phyloP scores from a whole-genome alignment of 2,797 vertebrate genomes.

The Epinephelus coioides region DNA sequence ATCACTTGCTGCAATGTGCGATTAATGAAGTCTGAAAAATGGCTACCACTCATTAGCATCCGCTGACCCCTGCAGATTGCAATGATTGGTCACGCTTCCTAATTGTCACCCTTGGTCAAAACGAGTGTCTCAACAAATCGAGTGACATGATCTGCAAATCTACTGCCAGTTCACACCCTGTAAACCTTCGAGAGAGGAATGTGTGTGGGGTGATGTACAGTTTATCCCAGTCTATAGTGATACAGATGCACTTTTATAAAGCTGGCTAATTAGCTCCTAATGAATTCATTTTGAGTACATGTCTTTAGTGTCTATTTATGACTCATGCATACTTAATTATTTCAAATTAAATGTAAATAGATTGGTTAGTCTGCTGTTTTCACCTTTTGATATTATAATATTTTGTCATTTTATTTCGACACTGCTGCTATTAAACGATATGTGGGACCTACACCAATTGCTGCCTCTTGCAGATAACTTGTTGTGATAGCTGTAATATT shows the following conservation, averaged over 20 bases:
- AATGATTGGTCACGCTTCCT: constrained; percentile 53
- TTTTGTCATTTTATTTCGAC: background rate
- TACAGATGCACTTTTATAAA: constrained; percentile 1
- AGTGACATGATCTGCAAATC: constrained; percentile 48
- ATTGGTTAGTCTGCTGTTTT: background rate
- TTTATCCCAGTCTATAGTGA: background rate
- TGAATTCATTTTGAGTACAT: background rate
- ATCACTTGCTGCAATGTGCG: constrained; percentile 55
- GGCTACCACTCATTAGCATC: constrained; percentile 62
- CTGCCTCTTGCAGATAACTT: background rate
- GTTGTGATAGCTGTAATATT: no score
- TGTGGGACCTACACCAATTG: background rate
- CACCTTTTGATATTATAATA: background rate
- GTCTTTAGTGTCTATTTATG: background rate
- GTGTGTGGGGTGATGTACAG: constrained; percentile 1
- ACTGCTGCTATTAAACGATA: background rate
- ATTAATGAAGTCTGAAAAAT: constrained; percentile 76
- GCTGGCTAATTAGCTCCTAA: constrained; percentile 9
- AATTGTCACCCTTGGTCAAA: constrained; percentile 55
- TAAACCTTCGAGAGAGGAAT: constrained; percentile 11
- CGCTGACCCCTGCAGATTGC: constrained; percentile 65
- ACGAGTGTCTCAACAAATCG: constrained; percentile 51
- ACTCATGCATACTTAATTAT: background rate
- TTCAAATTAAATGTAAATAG: background rate
- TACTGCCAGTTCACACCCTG: constrained; percentile 21